Evolutionary conservation across 2,888 invertebrate species (phyloP), one percentile per base, ranked within the genome.

Genomic region (Parasteatoda lunata): DNA sequence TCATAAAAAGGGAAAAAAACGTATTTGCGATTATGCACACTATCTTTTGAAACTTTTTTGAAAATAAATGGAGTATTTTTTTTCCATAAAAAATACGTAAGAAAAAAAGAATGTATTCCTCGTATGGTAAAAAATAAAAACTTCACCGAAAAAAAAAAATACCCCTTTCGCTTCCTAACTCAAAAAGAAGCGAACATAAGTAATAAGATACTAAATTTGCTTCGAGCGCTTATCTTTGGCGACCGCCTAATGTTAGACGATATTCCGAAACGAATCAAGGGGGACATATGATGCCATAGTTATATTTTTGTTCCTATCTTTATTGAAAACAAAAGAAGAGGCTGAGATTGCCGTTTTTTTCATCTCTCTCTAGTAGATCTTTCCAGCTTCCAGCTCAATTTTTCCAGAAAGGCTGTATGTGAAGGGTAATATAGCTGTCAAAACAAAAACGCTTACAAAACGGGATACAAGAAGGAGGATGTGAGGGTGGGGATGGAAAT

Each of bases 371-470:
- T 48, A 84, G 77, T 72, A 73, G 77, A 45, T 66, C 66, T 45
- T 30, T 30, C 30, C 30, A 30, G 30, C 30, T 30, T 30, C 30
- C 30, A 30, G 30, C 30, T 75, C 52, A 48, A 64, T 77, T 77
- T 77, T 71, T 77, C 52, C 11, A 52, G 15, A 47, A 48, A 52
- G 15, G 77, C 64, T 65, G 76, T 77, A 69, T 65, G 64, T n/a
- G 45, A 69, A 49, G 54, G 76, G 80, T 80, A 80, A 85, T 85
- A 85, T 76, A 80, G 71, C 79, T 85, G 85, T 85, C 85, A 80
- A 75, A 85, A 85, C 80, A 85, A 78, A 84, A 80, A 76, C 80
- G 85, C 85, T 85, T 85, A 85, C 83, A 77, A 77, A 83, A 77
- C 80, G 72, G 72, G 71, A 80, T 69, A 81, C n/a, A n/a, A 48